These are phyloP conservation scores for Pitangus sulphuratus DNA, from an alignment of 2,797 vertebrate genomes.

Conservation along the genomic window DNA sequence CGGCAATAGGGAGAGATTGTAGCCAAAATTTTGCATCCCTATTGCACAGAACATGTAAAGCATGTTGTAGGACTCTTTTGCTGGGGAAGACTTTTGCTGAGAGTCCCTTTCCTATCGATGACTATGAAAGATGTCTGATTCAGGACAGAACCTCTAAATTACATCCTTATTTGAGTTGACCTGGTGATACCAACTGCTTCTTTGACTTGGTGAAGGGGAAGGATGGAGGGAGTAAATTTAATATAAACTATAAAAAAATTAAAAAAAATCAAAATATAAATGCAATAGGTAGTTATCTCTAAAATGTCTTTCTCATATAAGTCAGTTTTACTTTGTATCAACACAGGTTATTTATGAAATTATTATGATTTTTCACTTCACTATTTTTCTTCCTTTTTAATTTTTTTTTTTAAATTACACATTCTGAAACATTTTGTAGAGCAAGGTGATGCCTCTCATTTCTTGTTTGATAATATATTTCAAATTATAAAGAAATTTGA, in stretches of 20 bases:
- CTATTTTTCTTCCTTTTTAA: fast-evolving
- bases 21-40: neutral
- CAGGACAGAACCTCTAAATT: neutral
- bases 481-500: neutral
- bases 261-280: neutral
- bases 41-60: neutral
- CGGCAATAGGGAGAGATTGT: neutral
- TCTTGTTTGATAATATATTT: neutral
- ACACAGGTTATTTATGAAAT: neutral
- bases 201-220: neutral
- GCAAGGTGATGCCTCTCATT: fast-evolving
- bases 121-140: neutral
- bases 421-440: neutral
- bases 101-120: fast-evolving
- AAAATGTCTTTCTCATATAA: neutral
- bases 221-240: neutral
- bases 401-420: neutral
- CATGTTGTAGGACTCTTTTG: neutral
- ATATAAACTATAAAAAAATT: neutral
- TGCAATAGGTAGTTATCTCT: neutral
- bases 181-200: neutral
- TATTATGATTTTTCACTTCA: neutral
- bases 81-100: neutral
- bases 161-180: neutral
- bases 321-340: neutral